These are phyloP conservation scores for Aspidiotus destructor DNA, from an alignment of 2,888 invertebrate species.

Conservation along the genomic window DNA sequence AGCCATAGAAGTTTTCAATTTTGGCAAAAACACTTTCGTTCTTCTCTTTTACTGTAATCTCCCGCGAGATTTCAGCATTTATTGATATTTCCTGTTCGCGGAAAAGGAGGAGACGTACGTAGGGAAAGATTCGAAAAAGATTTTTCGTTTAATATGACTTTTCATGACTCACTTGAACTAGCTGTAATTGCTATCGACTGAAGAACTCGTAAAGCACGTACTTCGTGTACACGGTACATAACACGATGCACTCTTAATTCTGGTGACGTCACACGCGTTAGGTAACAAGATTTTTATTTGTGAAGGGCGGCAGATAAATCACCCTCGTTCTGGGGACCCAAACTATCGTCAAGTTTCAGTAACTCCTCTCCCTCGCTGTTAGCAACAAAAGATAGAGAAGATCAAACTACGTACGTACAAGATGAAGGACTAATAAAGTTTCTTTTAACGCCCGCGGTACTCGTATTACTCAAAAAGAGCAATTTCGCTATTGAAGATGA, in stretches of 20 bases:
- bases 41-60: not conserved
- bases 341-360: constrained; percentile 17
- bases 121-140: constrained; percentile 11
- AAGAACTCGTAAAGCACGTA: not conserved
- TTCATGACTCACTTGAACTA: constrained; percentile 31
- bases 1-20: constrained; percentile 9
- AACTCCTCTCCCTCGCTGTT: not conserved
- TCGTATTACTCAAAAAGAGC: constrained; percentile 31
- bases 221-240: not conserved
- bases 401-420: constrained; percentile 13
- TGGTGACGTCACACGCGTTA: constrained; percentile 21
- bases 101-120: not conserved
- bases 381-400: not conserved
- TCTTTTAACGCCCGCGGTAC: constrained; percentile 24
- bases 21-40: constrained; percentile 7
- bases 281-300: constrained; percentile 26
- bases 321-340: constrained; percentile 18
- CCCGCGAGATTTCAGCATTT: constrained; percentile 1
- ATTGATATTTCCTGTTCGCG: constrained; percentile 1
- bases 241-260: constrained; percentile 1
- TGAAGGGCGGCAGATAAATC: constrained; percentile 28
- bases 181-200: constrained; percentile 28
- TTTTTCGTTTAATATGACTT: constrained; percentile 29
- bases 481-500: constrained; percentile 19
- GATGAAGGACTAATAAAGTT: constrained; percentile 24